Base-by-base conservation (phyloP, 2,113 vertebrate genomes). In the Bufo gargarizans region DNA sequence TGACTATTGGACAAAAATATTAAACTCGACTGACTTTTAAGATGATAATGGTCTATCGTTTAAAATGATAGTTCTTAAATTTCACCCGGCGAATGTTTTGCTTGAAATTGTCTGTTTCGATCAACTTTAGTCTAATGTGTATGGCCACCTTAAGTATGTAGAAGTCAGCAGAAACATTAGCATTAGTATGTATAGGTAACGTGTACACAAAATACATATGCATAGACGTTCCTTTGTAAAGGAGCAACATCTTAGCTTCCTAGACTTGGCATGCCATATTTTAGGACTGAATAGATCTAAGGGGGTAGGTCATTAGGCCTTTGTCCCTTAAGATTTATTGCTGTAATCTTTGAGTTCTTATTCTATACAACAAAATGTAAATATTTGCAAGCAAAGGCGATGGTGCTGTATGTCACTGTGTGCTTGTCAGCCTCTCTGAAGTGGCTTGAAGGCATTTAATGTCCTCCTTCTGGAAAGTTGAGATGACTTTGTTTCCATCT, bases 291-390 rank as follows among this genome's bases (percentile, higher is more conserved):
- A 50, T 67, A n/a, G 19, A 45, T 19, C 19, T 53, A n/a, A 53
- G 12, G 45, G 47, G 63, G 19, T 14, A n/a, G 63, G 49, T 84
- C 82, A 84, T 84, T 69, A 84, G 82, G 82, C 82, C 82, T 71
- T 71, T 84, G 82, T 84, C 82, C 50, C 63, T 16, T 8, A 84
- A 49, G 82, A 71, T 84, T 69, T 69, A 84, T 71, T 71, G 82
- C 19, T 55, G 11, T 69, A 16, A 71, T 84, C 59, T 84, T 53
- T 53, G 13, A 83, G 53, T 20, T 50, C 80, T 33, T 71, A 84
- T 69, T 69, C 61, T 45, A 84, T 33, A 53, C 13, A 81, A 61
- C 16, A 84, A 33, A 84, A 71, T 71, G 63, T 69, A 84, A 84
- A 69, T 84, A 69, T 69, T 84, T 84, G 47, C 47, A 55, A 33